Percentiles rank a stretch among this genome's conserved stretches.
Evolutionary conservation across 2,113 vertebrate species (phyloP).

Genomic region (Pan paniscus): DNA sequence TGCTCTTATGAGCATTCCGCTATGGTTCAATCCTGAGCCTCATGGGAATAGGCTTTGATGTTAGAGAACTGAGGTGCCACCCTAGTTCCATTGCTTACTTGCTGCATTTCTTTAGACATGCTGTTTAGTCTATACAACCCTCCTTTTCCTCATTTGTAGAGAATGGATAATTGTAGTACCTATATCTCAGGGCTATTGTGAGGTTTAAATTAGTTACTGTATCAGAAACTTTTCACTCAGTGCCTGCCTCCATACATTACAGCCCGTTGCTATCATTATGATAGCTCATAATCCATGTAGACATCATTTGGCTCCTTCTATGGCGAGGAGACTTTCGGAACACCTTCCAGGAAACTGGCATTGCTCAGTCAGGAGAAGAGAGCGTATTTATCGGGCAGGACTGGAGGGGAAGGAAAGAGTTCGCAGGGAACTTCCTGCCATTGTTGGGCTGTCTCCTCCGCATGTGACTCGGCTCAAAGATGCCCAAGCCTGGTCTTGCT

Average conservation of each 20-base stretch:
- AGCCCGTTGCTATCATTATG: not conserved
- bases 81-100: not conserved
- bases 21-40: not conserved
- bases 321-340: constrained; percentile 65
- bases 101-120: not conserved
- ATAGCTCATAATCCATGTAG: not conserved
- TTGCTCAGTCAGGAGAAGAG: constrained; percentile 74
- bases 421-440: constrained; percentile 74
- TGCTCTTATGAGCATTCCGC: rapidly evolving
- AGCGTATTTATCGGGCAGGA: constrained; percentile 42
- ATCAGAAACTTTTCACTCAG: not conserved
- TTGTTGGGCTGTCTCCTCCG: constrained; percentile 60
- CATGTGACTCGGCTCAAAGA: constrained; percentile 65
- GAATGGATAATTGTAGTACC: not conserved
- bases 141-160: not conserved
- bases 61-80: not conserved
- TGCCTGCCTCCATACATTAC: not conserved
- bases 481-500: constrained; percentile 41
- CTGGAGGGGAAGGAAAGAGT: constrained; percentile 76
- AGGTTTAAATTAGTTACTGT: not conserved
- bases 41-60: not conserved
- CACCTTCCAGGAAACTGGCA: constrained; percentile 78
- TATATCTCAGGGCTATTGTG: not conserved
- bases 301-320: not conserved
- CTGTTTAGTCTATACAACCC: not conserved